Evolutionary conservation across 2,113 vertebrate genomes (phyloP).

Genomic region (Gallinago jamesoni): DNA sequence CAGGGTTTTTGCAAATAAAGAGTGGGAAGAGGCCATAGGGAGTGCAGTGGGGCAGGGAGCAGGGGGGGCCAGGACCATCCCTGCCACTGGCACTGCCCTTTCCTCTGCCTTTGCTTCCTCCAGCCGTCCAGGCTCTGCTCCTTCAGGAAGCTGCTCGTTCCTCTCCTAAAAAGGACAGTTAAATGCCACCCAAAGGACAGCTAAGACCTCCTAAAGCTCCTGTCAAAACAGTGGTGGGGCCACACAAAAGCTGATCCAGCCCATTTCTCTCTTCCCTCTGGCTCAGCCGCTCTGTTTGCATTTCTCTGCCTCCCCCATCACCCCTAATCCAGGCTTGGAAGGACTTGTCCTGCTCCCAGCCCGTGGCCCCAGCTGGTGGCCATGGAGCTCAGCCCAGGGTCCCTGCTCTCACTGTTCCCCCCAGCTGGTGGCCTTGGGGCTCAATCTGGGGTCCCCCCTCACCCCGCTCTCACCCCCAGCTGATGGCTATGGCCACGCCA

Average conservation of each 20-base stretch:
- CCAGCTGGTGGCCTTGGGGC: not conserved
- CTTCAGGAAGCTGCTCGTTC: rapidly evolving
- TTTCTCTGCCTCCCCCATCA: not conserved
- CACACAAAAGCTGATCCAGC: not conserved
- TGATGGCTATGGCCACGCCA: rapidly evolving
- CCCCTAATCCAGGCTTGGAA: not conserved
- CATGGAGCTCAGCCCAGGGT: not conserved
- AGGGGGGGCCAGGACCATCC: not conserved
- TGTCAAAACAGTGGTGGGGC: not conserved
- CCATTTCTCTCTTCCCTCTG: not conserved
- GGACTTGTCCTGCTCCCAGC: not conserved
- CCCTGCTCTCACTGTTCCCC: not conserved
- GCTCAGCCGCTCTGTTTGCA: not conserved
- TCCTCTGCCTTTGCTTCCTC: not conserved
- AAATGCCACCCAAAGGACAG: not conserved
- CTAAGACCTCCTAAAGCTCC: not conserved
- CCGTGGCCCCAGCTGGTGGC: not conserved
- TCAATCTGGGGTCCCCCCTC: not conserved
- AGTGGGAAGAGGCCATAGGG: not conserved
- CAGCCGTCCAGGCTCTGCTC: not conserved
- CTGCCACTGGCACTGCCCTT: not conserved
- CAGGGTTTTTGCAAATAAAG: not conserved
- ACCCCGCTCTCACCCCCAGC: not conserved
- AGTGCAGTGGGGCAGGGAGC: not conserved
- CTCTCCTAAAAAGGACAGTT: not conserved